Evolutionary conservation across 2,797 vertebrate species (phyloP), one percentile per base, ranked within the genome.

Genomic region (Gadopsis marmoratus): DNA sequence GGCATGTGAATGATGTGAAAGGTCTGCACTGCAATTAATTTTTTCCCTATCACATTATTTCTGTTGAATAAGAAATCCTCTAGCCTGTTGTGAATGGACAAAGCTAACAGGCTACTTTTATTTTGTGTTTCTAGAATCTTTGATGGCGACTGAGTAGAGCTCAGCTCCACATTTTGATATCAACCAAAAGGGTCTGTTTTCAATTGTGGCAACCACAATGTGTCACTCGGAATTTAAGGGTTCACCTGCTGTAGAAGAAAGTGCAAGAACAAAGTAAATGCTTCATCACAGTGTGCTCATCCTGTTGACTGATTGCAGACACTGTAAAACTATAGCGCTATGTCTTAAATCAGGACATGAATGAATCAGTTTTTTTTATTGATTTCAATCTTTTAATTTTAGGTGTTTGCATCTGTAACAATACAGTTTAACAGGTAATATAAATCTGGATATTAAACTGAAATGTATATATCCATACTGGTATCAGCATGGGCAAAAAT

Each of bases 121-220:
- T 39, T 7, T 45, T 63, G 31, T 43, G 26, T 67, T n/a, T 76
- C 17, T 21, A n/a, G 31, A 56, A 82, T 70, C 54, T 41, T 76
- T 63, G 41, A 6, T 41, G 29, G 78, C 45, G 73, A 60, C 12
- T 67, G 37, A 48, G 19, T 41, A 19, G 33, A 45, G 48, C 51
- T 53, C 31, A 60, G 23, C 56, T 19, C 23, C 35, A 39, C 33
- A 61, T 50, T 74, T 71, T 65, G 11, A 58, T 33, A 26, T 63
- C 17, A 39, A 45, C 4, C 5, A 19, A 63, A 66, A 71, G 47
- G n/a, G n/a, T n/a, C 60, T n/a, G 26, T 65, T 68, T 54, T 60
- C 37, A 31, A 21, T 43, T 43, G 33, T 66, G 72, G 29, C 43
- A 19, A 16, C 17, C 0, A 37, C 9, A 37, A 1, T 23, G 51